Conservation (phyloP, 2,113 vertebrate genomes). For the Seriola dumerili region DNA sequence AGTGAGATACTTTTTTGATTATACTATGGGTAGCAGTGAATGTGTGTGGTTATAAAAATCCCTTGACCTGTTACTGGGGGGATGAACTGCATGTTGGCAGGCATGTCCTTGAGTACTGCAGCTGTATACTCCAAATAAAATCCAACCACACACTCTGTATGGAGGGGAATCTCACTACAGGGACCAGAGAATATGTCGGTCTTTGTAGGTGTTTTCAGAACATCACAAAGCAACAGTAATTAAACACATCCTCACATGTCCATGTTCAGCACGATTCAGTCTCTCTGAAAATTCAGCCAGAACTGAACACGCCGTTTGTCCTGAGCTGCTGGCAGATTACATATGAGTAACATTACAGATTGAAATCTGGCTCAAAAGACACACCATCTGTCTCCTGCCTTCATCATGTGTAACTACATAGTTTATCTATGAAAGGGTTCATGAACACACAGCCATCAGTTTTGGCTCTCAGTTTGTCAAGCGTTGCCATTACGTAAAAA, state of each 20-base stretch:
- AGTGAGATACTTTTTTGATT: conserved; percentile 79
- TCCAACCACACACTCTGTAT: too few species aligned
- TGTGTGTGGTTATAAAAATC: too few species aligned
- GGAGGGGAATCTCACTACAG: not conserved
- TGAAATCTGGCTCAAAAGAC: too few species aligned
- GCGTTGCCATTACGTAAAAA: not conserved
- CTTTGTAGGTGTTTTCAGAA: not conserved
- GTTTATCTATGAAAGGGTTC: not conserved
- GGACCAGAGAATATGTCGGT: too few species aligned
- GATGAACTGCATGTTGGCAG: not conserved
- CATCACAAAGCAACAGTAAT: not conserved
- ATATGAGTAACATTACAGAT: not conserved
- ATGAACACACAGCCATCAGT: not conserved
- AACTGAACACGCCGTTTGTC: not conserved
- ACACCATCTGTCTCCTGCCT: too few species aligned
- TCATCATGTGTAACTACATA: too few species aligned
- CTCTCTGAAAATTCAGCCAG: too few species aligned
- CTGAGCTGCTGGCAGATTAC: not conserved
- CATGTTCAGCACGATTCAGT: too few species aligned
- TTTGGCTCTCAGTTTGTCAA: not conserved
- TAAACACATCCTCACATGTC: not conserved
- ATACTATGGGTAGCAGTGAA: not conserved
- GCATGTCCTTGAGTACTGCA: not conserved
- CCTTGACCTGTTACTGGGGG: not conserved
- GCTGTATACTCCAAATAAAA: not conserved